Conservation (phyloP, 2,888 invertebrate species). For the Auanema freiburgensis region DNA sequence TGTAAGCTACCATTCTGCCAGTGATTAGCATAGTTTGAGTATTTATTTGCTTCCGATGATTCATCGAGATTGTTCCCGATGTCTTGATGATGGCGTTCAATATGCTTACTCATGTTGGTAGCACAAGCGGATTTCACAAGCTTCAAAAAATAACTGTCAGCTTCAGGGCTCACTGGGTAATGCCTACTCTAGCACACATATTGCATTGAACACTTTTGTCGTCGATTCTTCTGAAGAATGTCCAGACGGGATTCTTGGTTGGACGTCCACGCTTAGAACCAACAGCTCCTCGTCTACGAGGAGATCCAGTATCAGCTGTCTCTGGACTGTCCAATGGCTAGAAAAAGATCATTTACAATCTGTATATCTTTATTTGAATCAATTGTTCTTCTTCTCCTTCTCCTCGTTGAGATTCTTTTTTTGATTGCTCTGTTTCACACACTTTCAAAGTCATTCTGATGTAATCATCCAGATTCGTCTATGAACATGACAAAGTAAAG, state of each 20-base stretch:
- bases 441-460: too few species aligned
- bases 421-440: too few species aligned
- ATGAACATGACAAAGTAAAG: too few species aligned
- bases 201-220: slow-evolving; percentile 15
- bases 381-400: slow-evolving; percentile 12
- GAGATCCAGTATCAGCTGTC: too few species aligned
- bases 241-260: slow-evolving; percentile 21
- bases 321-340: slow-evolving; percentile 10
- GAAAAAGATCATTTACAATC: slow-evolving; percentile 4
- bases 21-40: too few species aligned
- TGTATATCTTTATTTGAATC: slow-evolving; percentile 7
- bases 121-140: slow-evolving; percentile 20
- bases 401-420: not conserved
- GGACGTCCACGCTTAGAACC: slow-evolving; percentile 13
- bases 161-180: not conserved
- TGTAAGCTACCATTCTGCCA: not conserved
- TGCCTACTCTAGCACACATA: slow-evolving; percentile 11
- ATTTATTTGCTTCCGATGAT: not conserved
- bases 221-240: slow-evolving; percentile 9
- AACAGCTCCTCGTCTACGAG: too few species aligned
- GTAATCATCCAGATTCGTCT: too few species aligned
- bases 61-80: not conserved
- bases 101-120: slow-evolving; percentile 20
- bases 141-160: not conserved
- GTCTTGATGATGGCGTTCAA: slow-evolving; percentile 21